phyloP scores from a whole-genome alignment of 2,113 vertebrate genomes.

The Micromys minutus region DNA sequence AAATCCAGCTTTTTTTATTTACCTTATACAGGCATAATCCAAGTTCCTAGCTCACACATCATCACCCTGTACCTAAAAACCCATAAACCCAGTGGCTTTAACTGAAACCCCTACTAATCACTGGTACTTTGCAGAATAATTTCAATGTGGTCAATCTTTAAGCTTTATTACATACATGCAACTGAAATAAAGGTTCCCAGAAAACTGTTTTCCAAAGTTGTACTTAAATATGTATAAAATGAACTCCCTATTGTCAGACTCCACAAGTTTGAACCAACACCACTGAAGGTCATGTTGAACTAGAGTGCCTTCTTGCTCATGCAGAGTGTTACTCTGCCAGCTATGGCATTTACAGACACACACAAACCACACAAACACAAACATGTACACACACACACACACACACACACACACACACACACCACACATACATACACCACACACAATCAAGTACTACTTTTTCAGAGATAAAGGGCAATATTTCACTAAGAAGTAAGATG shows the following conservation, averaged over 20 bases:
- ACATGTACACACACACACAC: neutral
- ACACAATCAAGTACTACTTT: neutral
- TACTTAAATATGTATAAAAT: neutral
- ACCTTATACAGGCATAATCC: too few relatives aligned
- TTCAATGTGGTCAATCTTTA: neutral
- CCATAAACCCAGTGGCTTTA: too few relatives aligned
- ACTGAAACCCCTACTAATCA: neutral
- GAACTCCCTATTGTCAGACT: neutral
- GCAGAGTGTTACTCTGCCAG: neutral
- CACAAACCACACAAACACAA: neutral
- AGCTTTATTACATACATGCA: neutral
- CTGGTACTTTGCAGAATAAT: neutral
- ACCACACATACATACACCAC: too few relatives aligned
- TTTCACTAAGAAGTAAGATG: neutral
- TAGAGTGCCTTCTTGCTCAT: neutral
- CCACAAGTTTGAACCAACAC: neutral
- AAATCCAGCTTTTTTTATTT: too few relatives aligned
- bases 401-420: too few relatives aligned
- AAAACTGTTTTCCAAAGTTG: neutral
- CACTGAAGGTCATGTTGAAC: neutral
- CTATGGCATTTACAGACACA: neutral
- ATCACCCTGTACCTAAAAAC: too few relatives aligned
- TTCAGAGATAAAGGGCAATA: constrained; percentile 17
- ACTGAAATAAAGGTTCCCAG: neutral
- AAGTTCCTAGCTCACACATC: too few relatives aligned